Evolutionary conservation across 2,797 vertebrate genomes (phyloP), one percentile per base, ranked within the genome.

Genomic region (Serranus cabrilla): DNA sequence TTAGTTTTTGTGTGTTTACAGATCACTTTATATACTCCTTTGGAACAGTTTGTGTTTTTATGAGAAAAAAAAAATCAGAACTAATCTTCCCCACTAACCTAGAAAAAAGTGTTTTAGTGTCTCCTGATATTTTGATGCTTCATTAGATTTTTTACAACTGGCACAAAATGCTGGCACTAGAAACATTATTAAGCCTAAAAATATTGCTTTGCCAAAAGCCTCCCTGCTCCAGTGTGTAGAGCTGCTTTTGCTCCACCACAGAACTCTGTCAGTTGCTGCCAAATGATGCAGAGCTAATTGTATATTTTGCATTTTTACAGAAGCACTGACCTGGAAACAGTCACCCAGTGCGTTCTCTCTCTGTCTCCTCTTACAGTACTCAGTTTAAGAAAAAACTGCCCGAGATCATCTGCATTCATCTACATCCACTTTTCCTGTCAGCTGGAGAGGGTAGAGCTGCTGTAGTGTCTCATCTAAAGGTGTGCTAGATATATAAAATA

Each of bases 291-390:
- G 45, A 75, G 21, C 21, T 62, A 71, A 82, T 66, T 74, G 55
- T 79, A 47, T 58, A 71, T 76, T 80, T 67, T 62, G 60, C 37
- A 71, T 77, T 87, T 85, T 74, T 65, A 58, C 84, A 4, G 2
- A 81, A 66, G 27, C 83, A 70, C 70, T 91, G 90, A 90, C 87
- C 88, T 86, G 84, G 79, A 91, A 88, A 81, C 43, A 71, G 58
- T 49, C 46, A 1, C 40, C 37, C 56, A 66, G 51, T 40, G 5
- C 40, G 8, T 34, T 17, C 2, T 57, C 59, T 74, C 40, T 21
- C 5, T 49, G 1, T 43, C 14, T 61, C 7, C 34, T 23, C 17
- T 31, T 49, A 55, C 34, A 63, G 63, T 34, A 50, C 20, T 60
- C 45, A 43, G 14, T 56, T n/a, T 46, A 43, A 61, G 31, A 7